These are phyloP conservation scores for Magallana nippona DNA, from an alignment of 2,888 invertebrate species.

Conservation along the genomic window DNA sequence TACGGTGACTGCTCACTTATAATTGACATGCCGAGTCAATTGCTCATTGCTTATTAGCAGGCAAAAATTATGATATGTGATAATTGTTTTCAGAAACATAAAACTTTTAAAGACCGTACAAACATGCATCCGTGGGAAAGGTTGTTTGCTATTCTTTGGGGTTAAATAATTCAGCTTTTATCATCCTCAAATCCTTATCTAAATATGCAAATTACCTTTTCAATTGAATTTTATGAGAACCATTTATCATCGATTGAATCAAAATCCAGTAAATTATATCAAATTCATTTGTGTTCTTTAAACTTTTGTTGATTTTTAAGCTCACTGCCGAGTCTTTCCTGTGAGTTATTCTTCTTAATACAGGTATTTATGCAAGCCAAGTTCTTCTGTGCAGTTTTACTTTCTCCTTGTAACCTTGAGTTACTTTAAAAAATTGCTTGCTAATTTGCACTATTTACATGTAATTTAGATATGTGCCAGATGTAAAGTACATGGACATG, in stretches of 20 bases:
- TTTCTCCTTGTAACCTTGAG: no score
- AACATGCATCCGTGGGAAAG: conserved; percentile 15
- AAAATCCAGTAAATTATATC: not conserved
- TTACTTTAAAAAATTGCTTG: no score
- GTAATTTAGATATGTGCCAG: no score
- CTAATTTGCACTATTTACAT: no score
- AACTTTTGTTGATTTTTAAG: not conserved
- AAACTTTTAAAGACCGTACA: not conserved
- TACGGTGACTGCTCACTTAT: conserved; percentile 24
- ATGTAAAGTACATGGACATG: no score
- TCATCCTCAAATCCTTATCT: conserved; percentile 1
- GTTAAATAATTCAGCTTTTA: conserved; percentile 1
- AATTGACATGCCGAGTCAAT: not conserved
- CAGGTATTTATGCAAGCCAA: no score
- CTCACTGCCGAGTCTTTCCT: no score
- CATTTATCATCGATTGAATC: not conserved
- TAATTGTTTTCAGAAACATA: conserved; percentile 14
- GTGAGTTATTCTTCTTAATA: no score
- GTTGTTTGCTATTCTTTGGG: not conserved
- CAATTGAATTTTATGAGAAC: not conserved
- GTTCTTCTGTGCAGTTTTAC: no score
- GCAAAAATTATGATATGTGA: not conserved
- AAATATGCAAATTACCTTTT: not conserved
- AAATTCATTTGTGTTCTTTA: not conserved
- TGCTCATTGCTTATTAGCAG: not conserved